phyloP scores from a whole-genome alignment of 2,888 invertebrate genomes.

The Xylocampa areola region DNA sequence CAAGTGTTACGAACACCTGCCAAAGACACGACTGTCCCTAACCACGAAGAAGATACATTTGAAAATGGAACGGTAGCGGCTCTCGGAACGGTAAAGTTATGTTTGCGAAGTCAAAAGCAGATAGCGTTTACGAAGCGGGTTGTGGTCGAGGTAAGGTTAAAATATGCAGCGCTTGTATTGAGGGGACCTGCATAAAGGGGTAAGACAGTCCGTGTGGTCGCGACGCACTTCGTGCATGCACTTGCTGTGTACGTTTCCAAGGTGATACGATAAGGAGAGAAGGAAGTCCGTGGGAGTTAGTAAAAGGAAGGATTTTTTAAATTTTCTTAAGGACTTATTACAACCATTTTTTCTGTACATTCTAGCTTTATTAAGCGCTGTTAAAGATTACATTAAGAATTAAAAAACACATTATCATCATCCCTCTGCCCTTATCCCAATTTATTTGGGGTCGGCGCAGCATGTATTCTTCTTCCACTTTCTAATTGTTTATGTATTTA shows the following conservation, averaged over 20 bases:
- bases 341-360: too few species aligned
- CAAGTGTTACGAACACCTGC: conserved; percentile 49
- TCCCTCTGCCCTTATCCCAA: too few species aligned
- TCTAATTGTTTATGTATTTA: too few species aligned
- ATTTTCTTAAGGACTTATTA: too few species aligned
- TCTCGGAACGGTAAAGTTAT: conserved; percentile 47
- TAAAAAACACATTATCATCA: too few species aligned
- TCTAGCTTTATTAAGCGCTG: too few species aligned
- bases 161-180: conserved; percentile 88
- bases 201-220: conserved; percentile 83
- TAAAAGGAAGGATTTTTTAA: too few species aligned
- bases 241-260: conserved; percentile 63
- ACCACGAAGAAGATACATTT: conserved; percentile 48
- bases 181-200: conserved; percentile 85
- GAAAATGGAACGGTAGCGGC: conserved; percentile 40
- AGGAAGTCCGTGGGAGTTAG: background rate
- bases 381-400: too few species aligned
- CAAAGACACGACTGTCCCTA: conserved; percentile 25
- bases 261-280: conserved; percentile 31
- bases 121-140: conserved; percentile 84
- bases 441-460: too few species aligned
- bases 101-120: conserved; percentile 75
- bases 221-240: conserved; percentile 74
- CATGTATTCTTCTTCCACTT: too few species aligned
- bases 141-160: conserved; percentile 83